Evolutionary conservation across 2,113 vertebrate species (phyloP).

Genomic region (Numida meleagris): DNA sequence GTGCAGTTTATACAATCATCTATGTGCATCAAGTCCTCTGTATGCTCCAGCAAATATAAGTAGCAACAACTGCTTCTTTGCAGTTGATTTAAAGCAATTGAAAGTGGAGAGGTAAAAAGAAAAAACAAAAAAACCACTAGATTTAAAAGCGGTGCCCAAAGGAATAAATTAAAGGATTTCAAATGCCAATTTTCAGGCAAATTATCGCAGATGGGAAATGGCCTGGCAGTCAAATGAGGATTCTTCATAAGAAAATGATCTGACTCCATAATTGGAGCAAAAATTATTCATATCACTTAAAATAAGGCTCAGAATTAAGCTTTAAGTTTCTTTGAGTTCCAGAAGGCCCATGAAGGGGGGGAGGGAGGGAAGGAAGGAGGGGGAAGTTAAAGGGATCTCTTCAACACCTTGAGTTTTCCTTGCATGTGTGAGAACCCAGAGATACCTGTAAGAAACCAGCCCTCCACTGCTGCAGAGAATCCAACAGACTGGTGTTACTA

Average conservation of each 20-base stretch:
- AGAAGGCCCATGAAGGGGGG: not conserved
- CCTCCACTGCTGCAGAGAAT: not conserved
- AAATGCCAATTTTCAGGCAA: conserved; percentile 32
- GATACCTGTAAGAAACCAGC: not conserved
- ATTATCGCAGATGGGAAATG: conserved; percentile 45
- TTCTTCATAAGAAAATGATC: not conserved
- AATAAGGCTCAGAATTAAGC: not conserved
- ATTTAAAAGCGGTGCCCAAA: conserved; percentile 28
- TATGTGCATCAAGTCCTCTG: not conserved
- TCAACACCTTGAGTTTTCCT: not conserved
- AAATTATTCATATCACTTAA: conserved; percentile 11
- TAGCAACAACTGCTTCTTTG: not conserved
- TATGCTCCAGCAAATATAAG: not conserved
- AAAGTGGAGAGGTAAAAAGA: not conserved
- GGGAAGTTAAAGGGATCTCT: not conserved
- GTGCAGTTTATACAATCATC: not conserved
- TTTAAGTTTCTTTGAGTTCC: not conserved
- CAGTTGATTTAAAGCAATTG: not conserved
- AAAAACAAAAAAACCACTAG: not conserved
- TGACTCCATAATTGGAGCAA: not conserved
- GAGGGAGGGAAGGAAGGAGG: not conserved
- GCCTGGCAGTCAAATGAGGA: conserved; percentile 14
- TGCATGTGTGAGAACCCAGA: not conserved
- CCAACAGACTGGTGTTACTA: accelerated
- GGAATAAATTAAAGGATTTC: conserved; percentile 40